Conservation (phyloP, 2,113 vertebrate genomes). For the Papio anubis region DNA sequence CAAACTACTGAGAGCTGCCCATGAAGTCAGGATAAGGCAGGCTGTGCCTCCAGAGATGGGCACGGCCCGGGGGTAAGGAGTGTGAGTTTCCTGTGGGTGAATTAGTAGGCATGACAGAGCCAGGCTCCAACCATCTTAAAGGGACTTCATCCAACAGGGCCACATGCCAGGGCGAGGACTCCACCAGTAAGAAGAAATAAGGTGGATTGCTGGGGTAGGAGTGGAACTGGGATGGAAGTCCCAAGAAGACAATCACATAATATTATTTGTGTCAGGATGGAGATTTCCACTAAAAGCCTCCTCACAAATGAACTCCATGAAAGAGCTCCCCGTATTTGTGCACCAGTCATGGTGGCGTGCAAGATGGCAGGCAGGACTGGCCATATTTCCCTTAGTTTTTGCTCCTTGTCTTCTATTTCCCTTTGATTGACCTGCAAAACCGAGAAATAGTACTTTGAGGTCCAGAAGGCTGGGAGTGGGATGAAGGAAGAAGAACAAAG, state of each 20-base stretch:
- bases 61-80: background rate
- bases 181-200: background rate
- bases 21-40: background rate
- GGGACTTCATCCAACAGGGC: background rate
- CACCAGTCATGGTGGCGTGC: background rate
- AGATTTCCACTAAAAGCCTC: background rate
- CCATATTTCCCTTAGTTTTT: background rate
- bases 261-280: background rate
- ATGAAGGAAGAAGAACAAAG: background rate
- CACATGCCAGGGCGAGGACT: accelerated
- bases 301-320: background rate
- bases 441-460: background rate
- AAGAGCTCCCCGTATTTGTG: background rate
- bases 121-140: background rate
- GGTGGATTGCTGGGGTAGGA: too few species aligned
- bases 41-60: background rate
- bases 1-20: background rate
- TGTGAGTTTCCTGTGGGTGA: background rate
- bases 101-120: background rate
- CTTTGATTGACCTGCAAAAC: background rate
- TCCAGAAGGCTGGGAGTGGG: background rate
- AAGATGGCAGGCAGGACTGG: background rate
- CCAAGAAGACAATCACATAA: background rate
- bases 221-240: background rate
- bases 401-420: background rate